Conservation (phyloP, 2,113 vertebrate species). For the Tenebrosternarchus preto region DNA sequence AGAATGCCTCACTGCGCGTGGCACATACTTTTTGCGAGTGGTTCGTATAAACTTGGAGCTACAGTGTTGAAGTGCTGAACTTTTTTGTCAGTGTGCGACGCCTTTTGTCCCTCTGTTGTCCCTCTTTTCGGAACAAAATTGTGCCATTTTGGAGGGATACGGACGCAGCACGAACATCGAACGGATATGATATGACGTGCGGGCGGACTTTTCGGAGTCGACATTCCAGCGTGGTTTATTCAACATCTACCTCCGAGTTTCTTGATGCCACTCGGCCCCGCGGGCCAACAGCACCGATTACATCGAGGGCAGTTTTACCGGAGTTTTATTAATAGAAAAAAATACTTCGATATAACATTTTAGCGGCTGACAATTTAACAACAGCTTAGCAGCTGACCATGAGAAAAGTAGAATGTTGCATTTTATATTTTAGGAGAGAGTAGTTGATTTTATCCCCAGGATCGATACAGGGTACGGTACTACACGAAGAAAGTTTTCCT, state of each 20-base stretch:
- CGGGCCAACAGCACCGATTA: not conserved
- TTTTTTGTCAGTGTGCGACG: conserved; percentile 22
- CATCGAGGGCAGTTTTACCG: not conserved
- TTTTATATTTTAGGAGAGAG: conserved; percentile 20
- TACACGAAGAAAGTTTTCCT: conserved; percentile 7
- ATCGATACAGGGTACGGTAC: conserved; percentile 12
- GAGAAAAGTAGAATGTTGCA: conserved; percentile 29
- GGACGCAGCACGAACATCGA: conserved; percentile 15
- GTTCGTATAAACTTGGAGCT: no score
- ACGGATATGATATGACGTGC: conserved; percentile 44
- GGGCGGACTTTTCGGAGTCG: not conserved
- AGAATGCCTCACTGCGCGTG: no score
- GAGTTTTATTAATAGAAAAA: not conserved
- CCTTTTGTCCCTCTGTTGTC: conserved; percentile 20
- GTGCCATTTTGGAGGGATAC: conserved; percentile 7
- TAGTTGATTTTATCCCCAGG: conserved; percentile 17
- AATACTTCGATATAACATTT: not conserved
- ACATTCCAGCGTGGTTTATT: conserved; percentile 18
- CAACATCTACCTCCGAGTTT: not conserved
- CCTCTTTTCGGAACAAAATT: conserved; percentile 12
- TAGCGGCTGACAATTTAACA: not conserved
- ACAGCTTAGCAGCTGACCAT: conserved; percentile 20
- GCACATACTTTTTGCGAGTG: no score
- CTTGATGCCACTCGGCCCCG: no score
- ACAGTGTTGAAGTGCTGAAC: conserved; percentile 22